Evolutionary conservation across 1,140 invertebrate species (phyloP).

Genomic region (Popillia japonica): DNA sequence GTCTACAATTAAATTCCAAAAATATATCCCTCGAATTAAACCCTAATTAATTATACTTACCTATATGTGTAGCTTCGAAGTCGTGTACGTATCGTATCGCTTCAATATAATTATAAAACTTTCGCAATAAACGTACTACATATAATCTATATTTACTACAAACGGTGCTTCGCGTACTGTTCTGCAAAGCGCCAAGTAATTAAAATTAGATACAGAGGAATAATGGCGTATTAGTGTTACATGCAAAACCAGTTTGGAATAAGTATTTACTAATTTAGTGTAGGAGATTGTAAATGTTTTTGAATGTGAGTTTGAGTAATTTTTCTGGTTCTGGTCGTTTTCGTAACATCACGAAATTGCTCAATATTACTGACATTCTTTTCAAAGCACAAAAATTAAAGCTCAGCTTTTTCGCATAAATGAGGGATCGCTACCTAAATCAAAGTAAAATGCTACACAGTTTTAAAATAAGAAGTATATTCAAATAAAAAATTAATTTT

Average conservation of each 20-base stretch:
- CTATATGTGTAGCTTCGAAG: background rate
- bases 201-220: background rate
- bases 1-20: constrained; percentile 15
- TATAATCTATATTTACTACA: constrained; percentile 15
- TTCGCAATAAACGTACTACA: constrained; percentile 25
- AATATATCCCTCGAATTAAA: constrained; percentile 20
- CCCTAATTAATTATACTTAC: constrained; percentile 32
- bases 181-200: background rate
- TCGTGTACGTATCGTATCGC: background rate
- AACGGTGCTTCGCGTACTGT: background rate
- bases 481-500: too few species aligned
- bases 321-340: too few species aligned
- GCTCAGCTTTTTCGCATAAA: too few species aligned
- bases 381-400: too few species aligned
- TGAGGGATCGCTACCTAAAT: too few species aligned
- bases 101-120: constrained; percentile 31
- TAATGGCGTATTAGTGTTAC: background rate
- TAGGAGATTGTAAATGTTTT: too few species aligned
- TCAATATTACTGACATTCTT: too few species aligned
- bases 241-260: background rate
- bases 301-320: too few species aligned
- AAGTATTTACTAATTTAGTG: too few species aligned
- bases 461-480: too few species aligned
- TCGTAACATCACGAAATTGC: too few species aligned
- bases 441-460: too few species aligned